Base-by-base conservation (phyloP, 37 sponge, comb jelly and placozoan genomes). In the Geodia barretti region DNA sequence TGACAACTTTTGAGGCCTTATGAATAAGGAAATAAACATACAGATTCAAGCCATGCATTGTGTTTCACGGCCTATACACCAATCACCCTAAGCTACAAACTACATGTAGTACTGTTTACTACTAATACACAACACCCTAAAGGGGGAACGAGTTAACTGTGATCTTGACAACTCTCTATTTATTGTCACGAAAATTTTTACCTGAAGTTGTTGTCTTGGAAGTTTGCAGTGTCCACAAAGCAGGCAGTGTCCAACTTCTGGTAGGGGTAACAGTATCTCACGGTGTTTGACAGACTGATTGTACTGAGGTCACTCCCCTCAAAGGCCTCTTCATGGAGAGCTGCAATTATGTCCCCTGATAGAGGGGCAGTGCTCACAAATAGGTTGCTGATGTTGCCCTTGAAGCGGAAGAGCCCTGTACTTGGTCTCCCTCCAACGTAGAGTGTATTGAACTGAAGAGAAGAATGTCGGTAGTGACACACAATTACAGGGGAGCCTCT, bases 371-470 rank as follows among this genome's bases (percentile, higher is more conserved):
- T 86, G 58, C 68, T 58, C 65, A 93, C 86, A 61, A 89, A 83
- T 28, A 93, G 77, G 71, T 93, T 81, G 39, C 83, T 58, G 32
- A 93, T 89, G 39, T 75, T 74, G 8, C 94, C 94, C 47, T 68
- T 82, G 87, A 93, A 89, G 43, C 82, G 86, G 84, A 84, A 93
- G 35, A 67, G 68, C 38, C 75, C 42, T 17, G 87, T 86, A 34
- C 85, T 82, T 8, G 94, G 94, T 25, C 94, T 67, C 28, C 94
- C 94, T 25, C 94, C 94, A 4, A 93, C 80, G 72, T 85, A 89
- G 30, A 93, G 76, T 40, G 86, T 72, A 65, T 89, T 85, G 70
- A 60, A 69, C 83, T 83, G 73, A 2, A 72, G 26, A 34, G n/a
- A n/a, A n/a, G n/a, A n/a, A n/a, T n/a, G n/a, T n/a, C n/a, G n/a